Evolutionary conservation across 92 coral and sea anemone genomes (phyloP), one percentile per base, ranked within the genome.

Genomic region (Phenganax subtilis): DNA sequence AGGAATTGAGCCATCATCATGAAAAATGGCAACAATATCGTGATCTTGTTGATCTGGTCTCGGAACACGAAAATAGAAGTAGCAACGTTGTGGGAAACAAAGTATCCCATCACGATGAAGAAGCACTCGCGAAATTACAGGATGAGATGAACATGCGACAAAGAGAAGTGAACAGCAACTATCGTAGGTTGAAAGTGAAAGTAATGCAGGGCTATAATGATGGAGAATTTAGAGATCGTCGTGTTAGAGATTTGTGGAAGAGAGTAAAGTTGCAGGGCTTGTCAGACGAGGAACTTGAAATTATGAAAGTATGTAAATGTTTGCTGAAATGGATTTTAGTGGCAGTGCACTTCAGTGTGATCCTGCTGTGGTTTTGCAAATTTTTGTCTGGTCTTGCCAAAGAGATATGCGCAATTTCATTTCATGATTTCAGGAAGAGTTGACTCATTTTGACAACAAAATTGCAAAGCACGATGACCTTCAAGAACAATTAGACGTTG

Each of bases 371-470:
- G 7, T 7, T 5, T 8, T 15, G n/a, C n/a, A 61, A 61, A 5
- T 61, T 61, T 61, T 61, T 17, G 0, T 15, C 67, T 37, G 47
- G 47, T 61, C 67, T 61, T 12, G n/a, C 14, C 67, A 20, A 11
- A 12, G 15, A 9, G 3, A 57, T 28, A 0, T 17, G 54, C 0
- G 27, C 73, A 31, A 44, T 3, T 44, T 57, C 3, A 37, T 37
- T 37, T 37, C 47, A 37, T 37, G 27, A 62, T 71, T 63, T 15
- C 65, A 94, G 98, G 91, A 94, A 75, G 98, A 94, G 64, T 74
- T 94, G 71, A 60, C 76, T 28, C 98, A 94, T 86, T 94, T 94
- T 90, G 98, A 94, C 58, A 90, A 86, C 75, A 94, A 90, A 86
- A 94, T 94, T 58, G 65, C 75, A 31, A 94, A 94, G 60, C 97